Evolutionary conservation across 2,113 vertebrate species (phyloP), one percentile per base, ranked within the genome.

Genomic region (Leucopsar rothschildi): DNA sequence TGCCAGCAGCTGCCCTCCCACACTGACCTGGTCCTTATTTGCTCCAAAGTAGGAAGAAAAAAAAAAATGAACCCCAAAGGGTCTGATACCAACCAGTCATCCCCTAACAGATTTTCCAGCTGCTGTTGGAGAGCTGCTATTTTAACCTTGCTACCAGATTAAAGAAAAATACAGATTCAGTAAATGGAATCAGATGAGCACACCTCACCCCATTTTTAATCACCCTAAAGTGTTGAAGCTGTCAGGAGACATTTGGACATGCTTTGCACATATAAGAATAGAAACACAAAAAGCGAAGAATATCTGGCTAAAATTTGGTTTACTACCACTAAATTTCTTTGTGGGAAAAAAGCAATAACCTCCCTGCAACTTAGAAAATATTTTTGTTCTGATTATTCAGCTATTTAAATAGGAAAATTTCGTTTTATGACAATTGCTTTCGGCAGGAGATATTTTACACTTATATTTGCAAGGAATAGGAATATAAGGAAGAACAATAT

Each of bases 401-500:
- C 94, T 97, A 97, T 97, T 97, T 97, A 96, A 98, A 97, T 95
- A 56, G 83, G 84, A 92, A 81, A 95, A 90, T 97, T 92, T 73
- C 95, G 79, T 88, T 95, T 97, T 96, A 96, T 93, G 92, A 90
- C 84, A 96, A 97, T 86, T 96, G 95, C 95, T 98, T 97, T 96
- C 73, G 79, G 95, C 90, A 97, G 96, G 96, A 97, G 90, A 97
- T 97, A 97, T 95, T 97, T 96, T 96, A 97, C 88, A 97, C 91
- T 91, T 90, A 87, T 53, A 57, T 93, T 94, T 91, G 94, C 88
- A 95, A 97, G 92, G 83, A 97, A 95, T 94, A 97, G 97, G 95
- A 97, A 97, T 94, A 96, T 97, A 97, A 97, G 97, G 86, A 97
- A 93, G 96, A 96, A 95, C 96, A 97, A 97, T 98, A 98, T 98